Conservation (phyloP, 1,140 invertebrate species). For the Drosophila sturtevanti region DNA sequence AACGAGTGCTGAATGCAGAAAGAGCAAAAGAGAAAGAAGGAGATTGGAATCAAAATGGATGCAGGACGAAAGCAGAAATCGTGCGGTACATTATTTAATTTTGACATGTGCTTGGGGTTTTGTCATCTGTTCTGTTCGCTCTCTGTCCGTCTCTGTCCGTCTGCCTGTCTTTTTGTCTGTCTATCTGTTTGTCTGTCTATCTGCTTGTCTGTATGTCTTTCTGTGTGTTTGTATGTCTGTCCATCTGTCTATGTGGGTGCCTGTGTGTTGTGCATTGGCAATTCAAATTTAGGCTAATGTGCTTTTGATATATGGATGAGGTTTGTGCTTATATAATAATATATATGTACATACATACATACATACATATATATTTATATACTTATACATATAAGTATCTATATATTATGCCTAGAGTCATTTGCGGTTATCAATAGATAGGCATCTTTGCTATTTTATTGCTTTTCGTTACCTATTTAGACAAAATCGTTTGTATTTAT, state of each 20-base stretch:
- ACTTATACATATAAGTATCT: conserved; percentile 12
- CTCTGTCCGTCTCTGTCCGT: conserved; percentile 12
- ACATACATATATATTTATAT: conserved; percentile 8
- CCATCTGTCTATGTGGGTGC: conserved; percentile 40
- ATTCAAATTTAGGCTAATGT: conserved; percentile 77
- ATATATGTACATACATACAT: conserved; percentile 11
- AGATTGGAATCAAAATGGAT: conserved; percentile 11
- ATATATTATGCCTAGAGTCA: conserved; percentile 38
- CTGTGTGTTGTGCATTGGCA: conserved; percentile 53
- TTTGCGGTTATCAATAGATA: conserved; percentile 61
- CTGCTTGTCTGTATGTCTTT: conserved; percentile 20
- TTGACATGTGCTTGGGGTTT: conserved; percentile 79
- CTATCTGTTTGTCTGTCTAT: not conserved
- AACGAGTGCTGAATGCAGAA: too few relatives aligned
- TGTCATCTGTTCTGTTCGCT: conserved; percentile 39
- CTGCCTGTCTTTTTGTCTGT: not conserved
- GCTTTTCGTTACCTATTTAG: conserved; percentile 46
- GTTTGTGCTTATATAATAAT: conserved; percentile 30
- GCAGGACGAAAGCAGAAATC: conserved; percentile 59
- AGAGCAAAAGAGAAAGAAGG: not conserved
- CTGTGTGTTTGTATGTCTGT: conserved; percentile 12
- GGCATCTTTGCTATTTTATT: conserved; percentile 74
- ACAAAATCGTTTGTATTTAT: conserved; percentile 56
- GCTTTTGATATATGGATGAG: conserved; percentile 65
- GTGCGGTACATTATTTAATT: conserved; percentile 80